phyloP scores from a whole-genome alignment of 2,113 vertebrate genomes.

The Ivindomyrus marchei region DNA sequence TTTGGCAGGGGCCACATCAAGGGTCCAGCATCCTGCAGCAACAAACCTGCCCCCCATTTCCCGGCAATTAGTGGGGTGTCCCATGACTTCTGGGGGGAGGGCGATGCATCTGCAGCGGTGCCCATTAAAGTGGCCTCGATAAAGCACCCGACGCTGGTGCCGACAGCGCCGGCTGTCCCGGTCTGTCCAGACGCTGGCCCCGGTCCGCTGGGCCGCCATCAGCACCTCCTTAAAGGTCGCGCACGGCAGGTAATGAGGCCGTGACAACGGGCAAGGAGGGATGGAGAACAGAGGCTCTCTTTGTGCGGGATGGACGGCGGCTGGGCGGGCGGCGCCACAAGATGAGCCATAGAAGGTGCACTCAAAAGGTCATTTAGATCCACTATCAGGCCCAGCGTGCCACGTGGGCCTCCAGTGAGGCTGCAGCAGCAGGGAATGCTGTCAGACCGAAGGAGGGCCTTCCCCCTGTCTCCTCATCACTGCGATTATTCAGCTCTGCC shows the following conservation, averaged over 20 bases:
- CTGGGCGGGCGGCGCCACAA: conserved; percentile 21
- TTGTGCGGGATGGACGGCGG: conserved; percentile 34
- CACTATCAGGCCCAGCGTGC: conserved; percentile 34
- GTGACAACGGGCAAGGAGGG: conserved; percentile 46
- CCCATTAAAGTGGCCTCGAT: background rate
- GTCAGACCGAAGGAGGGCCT: conserved; percentile 16
- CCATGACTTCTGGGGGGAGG: background rate
- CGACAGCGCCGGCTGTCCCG: background rate
- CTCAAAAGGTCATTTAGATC: conserved; percentile 41
- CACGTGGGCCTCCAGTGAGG: conserved; percentile 30
- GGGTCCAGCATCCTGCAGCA: background rate
- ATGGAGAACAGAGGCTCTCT: conserved; percentile 27
- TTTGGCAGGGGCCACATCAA: background rate
- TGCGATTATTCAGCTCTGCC: conserved; percentile 5
- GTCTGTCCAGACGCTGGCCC: conserved; percentile 17
- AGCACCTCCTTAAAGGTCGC: conserved; percentile 61
- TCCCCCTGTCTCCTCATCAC: conserved; percentile 16
- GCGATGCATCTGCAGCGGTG: background rate
- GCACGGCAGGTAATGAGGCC: conserved; percentile 60
- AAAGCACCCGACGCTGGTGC: background rate
- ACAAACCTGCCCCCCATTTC: background rate
- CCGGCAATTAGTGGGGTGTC: background rate
- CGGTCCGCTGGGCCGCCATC: conserved; percentile 39
- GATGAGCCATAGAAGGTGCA: conserved; percentile 8
- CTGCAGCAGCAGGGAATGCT: conserved; percentile 31